These are phyloP conservation scores for Trypoxylus dichotomus DNA, from an alignment of 1,140 invertebrate genomes.

Conservation along the genomic window DNA sequence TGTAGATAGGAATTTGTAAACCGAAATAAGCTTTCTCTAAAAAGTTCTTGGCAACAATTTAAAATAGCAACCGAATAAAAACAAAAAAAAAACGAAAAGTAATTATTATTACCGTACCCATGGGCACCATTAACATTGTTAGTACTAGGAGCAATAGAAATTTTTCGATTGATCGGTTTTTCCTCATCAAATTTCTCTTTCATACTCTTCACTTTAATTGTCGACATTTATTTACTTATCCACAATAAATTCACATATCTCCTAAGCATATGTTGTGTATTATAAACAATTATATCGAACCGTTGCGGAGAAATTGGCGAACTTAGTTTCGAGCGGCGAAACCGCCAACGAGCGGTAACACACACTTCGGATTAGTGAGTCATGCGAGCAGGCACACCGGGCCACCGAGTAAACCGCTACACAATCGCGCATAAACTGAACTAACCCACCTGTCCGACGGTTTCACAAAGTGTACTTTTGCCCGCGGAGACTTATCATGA, in stretches of 20 bases:
- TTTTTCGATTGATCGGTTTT: not conserved
- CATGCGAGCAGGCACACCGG: not conserved
- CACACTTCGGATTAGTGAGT: not conserved
- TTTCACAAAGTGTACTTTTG: not conserved
- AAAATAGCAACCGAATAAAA: too few relatives aligned
- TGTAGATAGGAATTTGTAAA: too few relatives aligned
- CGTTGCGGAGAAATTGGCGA: not conserved
- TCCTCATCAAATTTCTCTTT: not conserved
- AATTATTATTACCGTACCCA: too few relatives aligned
- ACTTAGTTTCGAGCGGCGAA: not conserved
- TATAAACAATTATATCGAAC: not conserved
- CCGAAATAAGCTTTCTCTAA: too few relatives aligned
- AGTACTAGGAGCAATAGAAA: not conserved
- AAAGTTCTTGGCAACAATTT: too few relatives aligned
- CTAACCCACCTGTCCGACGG: conserved; percentile 2
- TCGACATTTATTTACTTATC: not conserved
- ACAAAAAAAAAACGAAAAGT: too few relatives aligned
- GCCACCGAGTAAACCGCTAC: not conserved
- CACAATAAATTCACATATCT: not conserved
- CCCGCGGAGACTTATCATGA: not conserved
- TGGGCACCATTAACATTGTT: not conserved
- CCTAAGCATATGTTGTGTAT: not conserved
- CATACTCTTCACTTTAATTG: not conserved
- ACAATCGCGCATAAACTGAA: not conserved
- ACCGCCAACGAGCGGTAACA: not conserved